Conservation (phyloP, 1,140 invertebrate genomes). For the Drosophila varians region DNA sequence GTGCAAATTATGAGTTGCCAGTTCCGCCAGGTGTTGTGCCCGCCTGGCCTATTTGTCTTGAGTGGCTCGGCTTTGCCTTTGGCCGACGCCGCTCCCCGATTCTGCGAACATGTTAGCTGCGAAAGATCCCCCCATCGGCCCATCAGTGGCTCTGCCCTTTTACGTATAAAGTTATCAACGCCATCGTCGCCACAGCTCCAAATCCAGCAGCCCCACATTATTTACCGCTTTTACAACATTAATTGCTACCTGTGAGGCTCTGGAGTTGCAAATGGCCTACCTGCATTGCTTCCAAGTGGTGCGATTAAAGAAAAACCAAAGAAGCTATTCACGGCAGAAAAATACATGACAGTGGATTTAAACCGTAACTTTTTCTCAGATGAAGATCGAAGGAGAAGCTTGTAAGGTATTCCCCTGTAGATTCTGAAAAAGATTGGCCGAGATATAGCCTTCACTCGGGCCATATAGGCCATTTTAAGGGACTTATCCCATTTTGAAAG, state of each 20-base stretch:
- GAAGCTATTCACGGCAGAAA: too few species aligned
- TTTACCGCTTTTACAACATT: conserved; percentile 56
- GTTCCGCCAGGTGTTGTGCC: conserved; percentile 78
- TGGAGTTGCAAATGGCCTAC: conserved; percentile 52
- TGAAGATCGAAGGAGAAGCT: too few species aligned
- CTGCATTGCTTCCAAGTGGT: conserved; percentile 1
- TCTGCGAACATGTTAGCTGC: neutral
- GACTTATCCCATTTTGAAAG: too few species aligned
- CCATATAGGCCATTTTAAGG: too few species aligned
- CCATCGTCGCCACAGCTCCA: conserved; percentile 32
- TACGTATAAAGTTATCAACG: conserved; percentile 76
- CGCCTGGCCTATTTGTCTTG: conserved; percentile 78
- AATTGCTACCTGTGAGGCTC: conserved; percentile 57
- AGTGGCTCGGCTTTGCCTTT: conserved; percentile 20
- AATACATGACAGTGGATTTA: too few species aligned
- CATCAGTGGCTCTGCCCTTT: conserved; percentile 50
- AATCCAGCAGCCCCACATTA: conserved; percentile 40
- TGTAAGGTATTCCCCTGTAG: too few species aligned
- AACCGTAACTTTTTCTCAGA: too few species aligned
- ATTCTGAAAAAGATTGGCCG: too few species aligned
- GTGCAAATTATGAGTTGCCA: conserved; percentile 81
- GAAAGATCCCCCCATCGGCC: conserved; percentile 7
- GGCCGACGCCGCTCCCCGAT: conserved; percentile 3
- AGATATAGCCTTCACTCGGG: too few species aligned
- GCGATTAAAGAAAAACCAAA: neutral